Evolutionary conservation across 2,888 invertebrate genomes (phyloP).

Genomic region (Dioctria rufipes): DNA sequence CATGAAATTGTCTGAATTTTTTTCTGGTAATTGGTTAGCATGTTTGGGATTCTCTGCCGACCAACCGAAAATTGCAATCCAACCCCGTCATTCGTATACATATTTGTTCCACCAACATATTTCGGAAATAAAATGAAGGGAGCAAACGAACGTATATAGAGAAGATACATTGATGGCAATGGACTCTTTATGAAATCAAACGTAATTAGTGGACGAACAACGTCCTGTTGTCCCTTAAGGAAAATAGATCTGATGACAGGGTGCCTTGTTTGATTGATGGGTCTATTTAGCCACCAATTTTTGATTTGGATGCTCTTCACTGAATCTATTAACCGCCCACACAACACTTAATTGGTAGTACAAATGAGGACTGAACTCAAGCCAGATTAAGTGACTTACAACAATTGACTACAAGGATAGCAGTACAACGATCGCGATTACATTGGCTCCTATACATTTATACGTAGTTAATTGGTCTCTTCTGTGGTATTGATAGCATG

Average conservation of each 20-base stretch:
- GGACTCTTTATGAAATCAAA: background rate
- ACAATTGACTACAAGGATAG: background rate
- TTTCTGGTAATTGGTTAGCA: conserved; percentile 25
- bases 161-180: conserved; percentile 1
- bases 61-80: no score
- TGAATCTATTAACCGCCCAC: conserved; percentile 15
- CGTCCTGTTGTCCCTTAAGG: conserved; percentile 13
- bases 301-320: conserved; percentile 37
- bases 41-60: no score
- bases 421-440: no score
- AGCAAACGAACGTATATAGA: background rate
- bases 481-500: no score
- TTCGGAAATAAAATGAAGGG: background rate
- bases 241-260: conserved; percentile 53
- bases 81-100: background rate
- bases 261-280: conserved; percentile 54
- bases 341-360: conserved; percentile 17
- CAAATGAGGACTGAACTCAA: conserved; percentile 1
- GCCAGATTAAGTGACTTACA: no score
- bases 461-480: no score
- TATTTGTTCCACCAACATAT: background rate
- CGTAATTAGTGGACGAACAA: conserved; percentile 6
- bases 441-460: no score
- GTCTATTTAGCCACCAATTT: conserved; percentile 51
- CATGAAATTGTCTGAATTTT: conserved; percentile 17